Evolutionary conservation across 2,888 invertebrate genomes (phyloP), one percentile per base, ranked within the genome.

Genomic region (Trichogramma evanescens): DNA sequence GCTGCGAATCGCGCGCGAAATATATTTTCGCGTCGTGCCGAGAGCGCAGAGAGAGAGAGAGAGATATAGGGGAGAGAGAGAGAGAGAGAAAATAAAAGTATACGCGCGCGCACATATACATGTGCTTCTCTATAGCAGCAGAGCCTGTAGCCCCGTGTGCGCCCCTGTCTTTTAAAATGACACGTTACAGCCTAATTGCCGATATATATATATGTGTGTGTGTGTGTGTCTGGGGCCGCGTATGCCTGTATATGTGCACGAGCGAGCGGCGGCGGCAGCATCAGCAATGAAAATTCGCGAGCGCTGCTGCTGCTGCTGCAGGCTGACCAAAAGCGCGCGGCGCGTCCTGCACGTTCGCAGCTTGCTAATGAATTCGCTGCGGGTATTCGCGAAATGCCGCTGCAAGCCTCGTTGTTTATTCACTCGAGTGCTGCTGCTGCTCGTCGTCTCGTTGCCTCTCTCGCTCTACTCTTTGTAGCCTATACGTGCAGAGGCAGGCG

Each of bases 181-280:
- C 56, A 56, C 60, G 56, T 53, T 56, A 60, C 56, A 56, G 10
- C 53, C 60, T 53, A 60, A 60, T 60, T 60, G 52, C 56, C 44
- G 38, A 56, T 60, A 60, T 26, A 26, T 26, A 26, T 26, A 26
- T n/a, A 3, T 45, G 3, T 8, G n/a, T 8, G n/a, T 45, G 3
- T n/a, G 45, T n/a, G n/a, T 8, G n/a, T 45, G 3, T n/a, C 2
- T n/a, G 45, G n/a, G n/a, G 9, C 9, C 54, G 61, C 54, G 61
- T 65, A 59, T 64, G 63, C 65, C 60, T 57, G 50, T 58, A 61
- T 59, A 40, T 46, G 54, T 45, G 44, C n/a, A 45, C 40, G 58
- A 7, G 52, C 13, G 46, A n/a, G 51, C 59, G 50, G 49, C 50
- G 40, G 41, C 46, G 52, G n/a, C 41, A n/a, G 51, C 59, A 45